Conservation (phyloP, 1,140 invertebrate species). For the Drosophila parvula region DNA sequence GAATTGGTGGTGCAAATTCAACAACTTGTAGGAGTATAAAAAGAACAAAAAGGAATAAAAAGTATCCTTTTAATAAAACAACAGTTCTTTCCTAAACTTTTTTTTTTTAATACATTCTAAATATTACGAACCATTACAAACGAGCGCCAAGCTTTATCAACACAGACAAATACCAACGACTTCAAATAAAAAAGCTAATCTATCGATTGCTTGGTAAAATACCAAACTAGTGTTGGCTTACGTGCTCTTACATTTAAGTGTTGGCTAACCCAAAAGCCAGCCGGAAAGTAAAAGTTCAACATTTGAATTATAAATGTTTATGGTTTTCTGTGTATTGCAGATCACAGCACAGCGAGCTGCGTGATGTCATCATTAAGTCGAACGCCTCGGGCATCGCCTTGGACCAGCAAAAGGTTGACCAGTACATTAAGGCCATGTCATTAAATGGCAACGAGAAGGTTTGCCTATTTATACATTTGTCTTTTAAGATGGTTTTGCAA, state of each 20-base stretch:
- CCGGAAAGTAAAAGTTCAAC: background rate
- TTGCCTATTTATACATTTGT: background rate
- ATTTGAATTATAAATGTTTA: background rate
- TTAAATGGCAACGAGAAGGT: constrained; percentile 75
- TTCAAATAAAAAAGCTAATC: background rate
- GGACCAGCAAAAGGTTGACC: constrained; percentile 76
- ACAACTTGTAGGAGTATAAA: background rate
- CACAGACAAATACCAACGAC: background rate
- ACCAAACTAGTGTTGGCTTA: background rate
- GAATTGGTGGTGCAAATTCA: fast-evolving
- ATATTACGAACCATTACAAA: background rate
- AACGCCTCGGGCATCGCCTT: constrained; percentile 62
- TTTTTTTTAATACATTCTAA: no score
- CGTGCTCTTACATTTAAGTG: background rate
- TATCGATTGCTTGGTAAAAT: background rate
- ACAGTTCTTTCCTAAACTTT: no score
- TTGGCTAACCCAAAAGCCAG: background rate
- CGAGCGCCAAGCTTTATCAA: background rate
- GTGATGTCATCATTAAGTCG: constrained; percentile 75
- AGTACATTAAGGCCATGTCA: constrained; percentile 80
- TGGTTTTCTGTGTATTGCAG: constrained; percentile 39
- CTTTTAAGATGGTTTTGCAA: background rate
- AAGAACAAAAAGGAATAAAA: no score
- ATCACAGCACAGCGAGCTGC: constrained; percentile 62
- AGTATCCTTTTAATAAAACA: no score